These are phyloP conservation scores for Octodon degus DNA, from an alignment of 2,113 vertebrate species.

Conservation along the genomic window DNA sequence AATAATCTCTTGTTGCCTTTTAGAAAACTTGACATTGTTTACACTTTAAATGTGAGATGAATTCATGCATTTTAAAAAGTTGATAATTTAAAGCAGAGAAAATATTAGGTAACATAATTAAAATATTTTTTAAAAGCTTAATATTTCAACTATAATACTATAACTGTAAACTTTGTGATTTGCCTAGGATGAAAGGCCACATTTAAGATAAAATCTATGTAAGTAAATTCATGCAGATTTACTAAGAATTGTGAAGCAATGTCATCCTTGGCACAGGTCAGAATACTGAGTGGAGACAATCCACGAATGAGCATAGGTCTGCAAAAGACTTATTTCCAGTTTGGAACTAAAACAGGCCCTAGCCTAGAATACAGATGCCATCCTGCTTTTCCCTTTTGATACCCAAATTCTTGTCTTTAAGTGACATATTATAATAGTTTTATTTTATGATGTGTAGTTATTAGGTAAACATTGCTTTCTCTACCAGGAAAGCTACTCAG, in stretches of 20 bases:
- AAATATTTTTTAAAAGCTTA: conserved; percentile 49
- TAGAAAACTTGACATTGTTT: conserved; percentile 69
- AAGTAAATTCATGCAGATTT: neutral
- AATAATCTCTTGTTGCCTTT: conserved; percentile 70
- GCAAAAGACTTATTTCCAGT: fast-evolving
- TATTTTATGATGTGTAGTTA: conserved; percentile 1
- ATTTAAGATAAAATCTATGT: neutral
- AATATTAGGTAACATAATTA: conserved; percentile 69
- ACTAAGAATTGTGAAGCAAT: neutral
- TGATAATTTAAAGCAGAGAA: conserved; percentile 76
- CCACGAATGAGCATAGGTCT: no score
- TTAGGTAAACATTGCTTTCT: neutral
- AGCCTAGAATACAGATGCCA: neutral
- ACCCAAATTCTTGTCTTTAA: neutral
- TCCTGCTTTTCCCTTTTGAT: neutral
- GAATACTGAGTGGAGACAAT: neutral
- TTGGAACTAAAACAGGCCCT: neutral
- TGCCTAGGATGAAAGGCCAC: neutral
- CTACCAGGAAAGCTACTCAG: neutral
- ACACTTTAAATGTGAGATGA: conserved; percentile 77
- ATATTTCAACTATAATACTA: conserved; percentile 23
- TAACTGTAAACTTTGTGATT: neutral
- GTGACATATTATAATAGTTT: neutral
- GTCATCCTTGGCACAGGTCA: neutral
- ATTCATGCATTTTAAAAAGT: conserved; percentile 70